Conservation (phyloP, 1,140 invertebrate genomes). For the Drosophila auraria region DNA sequence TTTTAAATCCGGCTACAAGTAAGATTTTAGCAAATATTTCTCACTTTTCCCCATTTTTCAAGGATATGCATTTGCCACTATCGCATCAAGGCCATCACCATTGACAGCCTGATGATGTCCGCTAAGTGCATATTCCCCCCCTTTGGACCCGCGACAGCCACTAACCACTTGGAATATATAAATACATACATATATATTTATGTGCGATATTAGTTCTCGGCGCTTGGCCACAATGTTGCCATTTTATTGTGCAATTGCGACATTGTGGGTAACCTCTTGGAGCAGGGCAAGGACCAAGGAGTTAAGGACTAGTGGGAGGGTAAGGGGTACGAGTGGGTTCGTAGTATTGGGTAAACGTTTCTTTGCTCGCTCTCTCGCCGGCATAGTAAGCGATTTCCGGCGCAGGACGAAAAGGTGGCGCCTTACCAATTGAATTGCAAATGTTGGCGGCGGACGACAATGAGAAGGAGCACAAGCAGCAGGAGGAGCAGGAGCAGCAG, state of each 20-base stretch:
- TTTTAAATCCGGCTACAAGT: neutral
- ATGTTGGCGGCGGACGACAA: constrained; percentile 68
- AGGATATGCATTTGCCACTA: neutral
- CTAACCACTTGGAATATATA: constrained; percentile 31
- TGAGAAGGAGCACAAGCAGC: constrained; percentile 18
- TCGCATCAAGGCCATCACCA: constrained; percentile 35
- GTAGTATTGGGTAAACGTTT: constrained; percentile 65
- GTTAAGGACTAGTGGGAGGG: constrained; percentile 1
- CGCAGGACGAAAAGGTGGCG: constrained; percentile 74
- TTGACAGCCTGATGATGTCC: constrained; percentile 51
- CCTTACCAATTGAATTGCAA: constrained; percentile 80
- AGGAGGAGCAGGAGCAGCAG: neutral
- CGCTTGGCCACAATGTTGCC: constrained; percentile 65
- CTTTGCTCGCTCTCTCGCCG: constrained; percentile 49
- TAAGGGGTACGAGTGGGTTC: constrained; percentile 2
- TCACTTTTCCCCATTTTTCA: neutral
- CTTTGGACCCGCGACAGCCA: neutral
- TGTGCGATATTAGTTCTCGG: constrained; percentile 64
- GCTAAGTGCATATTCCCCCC: constrained; percentile 36
- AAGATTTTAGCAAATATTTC: too few relatives aligned
- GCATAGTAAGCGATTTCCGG: constrained; percentile 81
- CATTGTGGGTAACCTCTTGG: constrained; percentile 24
- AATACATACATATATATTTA: constrained; percentile 56
- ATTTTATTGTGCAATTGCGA: constrained; percentile 76
- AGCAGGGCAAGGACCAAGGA: neutral